Percentiles rank a stretch among this genome's conserved stretches.
Conservation (phyloP, 2,797 vertebrate genomes). For the Syngnathus rostellatus region DNA sequence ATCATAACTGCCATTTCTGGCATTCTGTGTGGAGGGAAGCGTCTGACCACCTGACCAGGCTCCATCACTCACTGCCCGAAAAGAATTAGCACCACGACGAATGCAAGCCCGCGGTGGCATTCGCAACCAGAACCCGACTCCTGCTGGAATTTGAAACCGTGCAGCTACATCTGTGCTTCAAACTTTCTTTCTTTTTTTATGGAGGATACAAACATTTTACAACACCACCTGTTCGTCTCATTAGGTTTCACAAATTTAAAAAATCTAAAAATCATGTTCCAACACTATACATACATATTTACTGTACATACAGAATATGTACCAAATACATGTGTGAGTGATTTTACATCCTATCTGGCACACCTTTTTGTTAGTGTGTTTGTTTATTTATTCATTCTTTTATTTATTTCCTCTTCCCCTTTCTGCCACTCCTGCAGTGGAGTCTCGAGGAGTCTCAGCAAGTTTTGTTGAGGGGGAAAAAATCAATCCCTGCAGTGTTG, state of each 20-base stretch:
- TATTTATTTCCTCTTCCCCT: not conserved
- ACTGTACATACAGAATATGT: no score
- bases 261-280: no score
- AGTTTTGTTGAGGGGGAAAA: conserved; percentile 16
- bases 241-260: no score
- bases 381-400: not conserved
- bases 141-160: conserved; percentile 13
- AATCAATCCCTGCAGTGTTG: conserved; percentile 36
- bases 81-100: conserved; percentile 50
- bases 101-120: conserved; percentile 32
- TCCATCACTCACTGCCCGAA: conserved; percentile 50
- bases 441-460: conserved; percentile 14
- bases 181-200: not conserved
- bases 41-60: conserved; percentile 32
- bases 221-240: conserved; percentile 3
- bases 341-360: not conserved
- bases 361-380: not conserved
- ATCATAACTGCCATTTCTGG: not conserved
- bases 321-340: no score
- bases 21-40: not conserved
- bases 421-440: not conserved
- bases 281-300: no score
- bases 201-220: not conserved
- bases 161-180: conserved; percentile 23
- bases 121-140: conserved; percentile 48